A percentile compares a stretch with the other conserved stretches of the same genome.
Evolutionary conservation across 1,140 invertebrate genomes (phyloP).

Genomic region (Eufriesea mexicana): DNA sequence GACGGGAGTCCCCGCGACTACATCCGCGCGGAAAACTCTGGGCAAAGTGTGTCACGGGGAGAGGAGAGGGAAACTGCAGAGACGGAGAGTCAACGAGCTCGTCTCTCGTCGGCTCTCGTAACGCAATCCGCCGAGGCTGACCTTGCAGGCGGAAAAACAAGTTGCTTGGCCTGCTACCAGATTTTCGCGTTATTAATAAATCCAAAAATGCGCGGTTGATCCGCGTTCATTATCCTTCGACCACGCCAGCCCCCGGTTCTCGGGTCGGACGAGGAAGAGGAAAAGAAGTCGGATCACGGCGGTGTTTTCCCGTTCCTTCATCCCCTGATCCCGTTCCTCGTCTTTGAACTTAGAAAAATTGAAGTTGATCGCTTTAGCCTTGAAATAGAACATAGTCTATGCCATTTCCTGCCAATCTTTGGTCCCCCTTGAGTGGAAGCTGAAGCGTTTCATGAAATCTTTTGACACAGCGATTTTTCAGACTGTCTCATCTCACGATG

Average conservation of each 20-base stretch:
- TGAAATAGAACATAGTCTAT: too few relatives aligned
- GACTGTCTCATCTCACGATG: too few relatives aligned
- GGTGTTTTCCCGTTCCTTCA: background rate
- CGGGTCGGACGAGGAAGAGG: too few relatives aligned
- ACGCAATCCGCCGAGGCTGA: constrained; percentile 25
- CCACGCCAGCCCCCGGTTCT: too few relatives aligned
- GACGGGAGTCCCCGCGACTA: constrained; percentile 6
- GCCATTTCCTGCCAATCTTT: too few relatives aligned
- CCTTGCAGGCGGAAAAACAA: constrained; percentile 60
- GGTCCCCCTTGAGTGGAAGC: too few relatives aligned
- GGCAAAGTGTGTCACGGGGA: constrained; percentile 27
- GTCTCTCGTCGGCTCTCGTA: constrained; percentile 26
- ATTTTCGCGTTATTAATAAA: constrained; percentile 46
- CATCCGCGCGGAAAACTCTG: constrained; percentile 12
- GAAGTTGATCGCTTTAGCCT: too few relatives aligned
- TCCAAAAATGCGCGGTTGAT: constrained; percentile 40
- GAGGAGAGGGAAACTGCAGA: background rate
- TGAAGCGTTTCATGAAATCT: too few relatives aligned
- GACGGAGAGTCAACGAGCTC: constrained; percentile 31
- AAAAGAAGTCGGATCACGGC: background rate
- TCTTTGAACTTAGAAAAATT: too few relatives aligned
- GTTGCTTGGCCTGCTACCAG: constrained; percentile 57
- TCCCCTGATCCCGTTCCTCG: too few relatives aligned
- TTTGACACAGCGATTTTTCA: too few relatives aligned
- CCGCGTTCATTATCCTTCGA: constrained; percentile 31